Evolutionary conservation across 1,140 invertebrate species (phyloP), one percentile per base, ranked within the genome.

Genomic region (Varroa destructor): DNA sequence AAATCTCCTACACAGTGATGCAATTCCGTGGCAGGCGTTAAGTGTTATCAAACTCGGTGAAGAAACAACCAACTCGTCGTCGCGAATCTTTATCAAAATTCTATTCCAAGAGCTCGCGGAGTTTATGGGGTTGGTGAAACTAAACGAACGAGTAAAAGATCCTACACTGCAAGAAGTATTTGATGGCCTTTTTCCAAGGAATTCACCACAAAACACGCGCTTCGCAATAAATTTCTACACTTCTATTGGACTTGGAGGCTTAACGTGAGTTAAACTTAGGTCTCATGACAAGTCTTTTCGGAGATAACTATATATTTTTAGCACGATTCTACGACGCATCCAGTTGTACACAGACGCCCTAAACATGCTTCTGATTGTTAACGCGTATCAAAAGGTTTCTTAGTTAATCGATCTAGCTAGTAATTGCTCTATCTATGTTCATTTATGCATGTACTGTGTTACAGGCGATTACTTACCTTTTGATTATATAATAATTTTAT

Each of bases 161-260:
- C 84, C 86, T 83, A 92, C 90, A 8, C 77, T 98, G 43, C 86
- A 90, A 77, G 82, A 84, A 57, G 89, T 88, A 46, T 95, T 98
- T 81, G 86, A 89, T 73, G 95, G 95, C 0, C 78, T 99, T 10
- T 93, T 99, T 81, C 96, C 96, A 0, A 84, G 90, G 73, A 93
- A 98, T 79, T 89, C 97, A 82, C 94, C 95, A 0, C 87, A 90
- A 77, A 94, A 99, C 79, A 97, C 94, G 0, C 83, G 95, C 77
- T 99, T 99, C 83, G 90, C 96, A 0, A 99, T 99, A 61, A 99
- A 99, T 78, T 99, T 98, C 80, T 99, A 99, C 78, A 99, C 96
- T 0, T 93, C 93, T 0, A 98, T 98, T 79, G 96, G 95, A 75
- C 82, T 99, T 36, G 96, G 95, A 72, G 94, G 93, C 0, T 80